These are phyloP conservation scores for Panthera tigris DNA, from an alignment of 2,113 vertebrate species.

Conservation along the genomic window DNA sequence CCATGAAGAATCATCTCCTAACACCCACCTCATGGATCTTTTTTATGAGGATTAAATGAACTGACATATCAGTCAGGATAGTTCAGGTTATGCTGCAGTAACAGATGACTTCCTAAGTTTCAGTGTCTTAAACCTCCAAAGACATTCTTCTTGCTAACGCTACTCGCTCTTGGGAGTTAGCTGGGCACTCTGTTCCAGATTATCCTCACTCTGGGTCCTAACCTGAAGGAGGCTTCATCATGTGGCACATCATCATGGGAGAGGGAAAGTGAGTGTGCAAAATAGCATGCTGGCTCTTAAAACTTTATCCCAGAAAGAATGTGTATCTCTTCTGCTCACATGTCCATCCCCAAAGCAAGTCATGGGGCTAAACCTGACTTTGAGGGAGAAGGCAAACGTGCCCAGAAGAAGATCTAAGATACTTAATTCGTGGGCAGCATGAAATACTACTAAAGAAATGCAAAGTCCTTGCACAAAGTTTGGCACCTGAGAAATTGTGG, in stretches of 20 bases:
- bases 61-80: background rate
- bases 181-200: background rate
- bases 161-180: background rate
- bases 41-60: constrained; percentile 7
- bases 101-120: background rate
- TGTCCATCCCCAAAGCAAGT: background rate
- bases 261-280: background rate
- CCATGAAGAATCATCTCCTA: background rate
- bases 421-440: background rate
- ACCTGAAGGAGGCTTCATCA: background rate
- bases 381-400: background rate
- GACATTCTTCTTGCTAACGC: background rate
- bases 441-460: background rate
- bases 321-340: background rate
- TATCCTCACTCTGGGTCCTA: background rate
- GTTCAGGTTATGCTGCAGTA: background rate
- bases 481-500: background rate
- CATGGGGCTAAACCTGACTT: background rate
- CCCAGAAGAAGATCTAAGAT: background rate
- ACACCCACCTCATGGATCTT: background rate
- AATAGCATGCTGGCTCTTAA: background rate
- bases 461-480: background rate
- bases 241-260: background rate
- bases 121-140: background rate
- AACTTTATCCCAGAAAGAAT: background rate